Evolutionary conservation across 2,113 vertebrate genomes (phyloP).

Genomic region (Bos indicus): DNA sequence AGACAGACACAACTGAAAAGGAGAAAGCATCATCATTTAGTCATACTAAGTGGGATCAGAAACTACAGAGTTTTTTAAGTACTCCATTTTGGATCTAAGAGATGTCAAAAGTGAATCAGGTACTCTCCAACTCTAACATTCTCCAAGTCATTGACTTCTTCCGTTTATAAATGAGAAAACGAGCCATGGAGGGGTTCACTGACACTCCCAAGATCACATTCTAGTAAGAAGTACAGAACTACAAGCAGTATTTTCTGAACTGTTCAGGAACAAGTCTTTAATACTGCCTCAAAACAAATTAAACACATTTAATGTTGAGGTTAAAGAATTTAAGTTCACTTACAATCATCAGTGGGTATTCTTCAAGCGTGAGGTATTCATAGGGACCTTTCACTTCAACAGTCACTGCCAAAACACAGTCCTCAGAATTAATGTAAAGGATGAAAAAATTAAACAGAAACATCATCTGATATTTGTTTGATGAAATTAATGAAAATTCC

Average conservation of each 20-base stretch:
- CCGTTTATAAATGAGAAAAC: background rate
- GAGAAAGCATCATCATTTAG: background rate
- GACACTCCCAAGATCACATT: background rate
- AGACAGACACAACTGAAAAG: background rate
- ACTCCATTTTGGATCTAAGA: background rate
- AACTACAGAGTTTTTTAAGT: background rate
- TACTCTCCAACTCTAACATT: background rate
- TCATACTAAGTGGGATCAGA: background rate
- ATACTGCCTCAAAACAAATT: background rate
- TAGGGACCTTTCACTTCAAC: constrained; percentile 93
- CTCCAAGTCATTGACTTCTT: background rate
- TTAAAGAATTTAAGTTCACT: constrained; percentile 66
- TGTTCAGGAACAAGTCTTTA: background rate
- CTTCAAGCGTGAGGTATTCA: constrained; percentile 93
- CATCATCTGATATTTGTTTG: background rate
- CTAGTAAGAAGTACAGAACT: background rate
- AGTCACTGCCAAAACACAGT: constrained; percentile 86
- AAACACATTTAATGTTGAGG: background rate
- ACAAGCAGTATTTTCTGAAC: background rate
- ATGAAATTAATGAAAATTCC: background rate
- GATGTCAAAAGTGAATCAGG: background rate
- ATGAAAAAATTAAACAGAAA: constrained; percentile 42
- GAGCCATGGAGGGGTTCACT: background rate
- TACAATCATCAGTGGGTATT: constrained; percentile 96
- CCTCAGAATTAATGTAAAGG: constrained; percentile 38